Percentiles rank a stretch among this genome's conserved stretches.
Evolutionary conservation across 1,140 invertebrate genomes (phyloP).

Genomic region (Phthorimaea operculella): DNA sequence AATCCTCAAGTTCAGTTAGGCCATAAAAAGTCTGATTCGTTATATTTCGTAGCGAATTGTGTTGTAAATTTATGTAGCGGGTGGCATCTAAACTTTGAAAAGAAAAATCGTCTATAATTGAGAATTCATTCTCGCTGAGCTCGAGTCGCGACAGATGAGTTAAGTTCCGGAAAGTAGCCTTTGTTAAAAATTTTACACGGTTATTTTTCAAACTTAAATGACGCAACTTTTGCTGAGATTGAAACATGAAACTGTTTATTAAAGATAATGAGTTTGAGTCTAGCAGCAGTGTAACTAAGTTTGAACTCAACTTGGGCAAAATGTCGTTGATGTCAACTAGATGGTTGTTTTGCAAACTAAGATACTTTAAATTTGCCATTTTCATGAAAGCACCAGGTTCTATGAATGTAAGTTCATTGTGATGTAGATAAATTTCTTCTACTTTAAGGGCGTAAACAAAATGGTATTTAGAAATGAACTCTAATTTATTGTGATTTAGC

Average conservation of each 20-base stretch:
- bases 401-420: slow-evolving; percentile 54
- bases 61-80: slow-evolving; percentile 54
- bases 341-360: slow-evolving; percentile 51
- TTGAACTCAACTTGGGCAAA: slow-evolving; percentile 45
- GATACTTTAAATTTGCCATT: slow-evolving; percentile 43
- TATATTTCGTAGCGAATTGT: slow-evolving; percentile 59
- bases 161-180: slow-evolving; percentile 47
- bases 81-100: slow-evolving; percentile 48
- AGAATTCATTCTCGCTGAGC: slow-evolving; percentile 48
- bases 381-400: slow-evolving; percentile 44
- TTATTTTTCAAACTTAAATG: slow-evolving; percentile 50
- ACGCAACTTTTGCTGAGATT: slow-evolving; percentile 40
- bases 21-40: slow-evolving; percentile 72
- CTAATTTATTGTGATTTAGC: slow-evolving; percentile 52
- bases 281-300: slow-evolving; percentile 41
- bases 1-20: slow-evolving; percentile 75
- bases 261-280: slow-evolving; percentile 43
- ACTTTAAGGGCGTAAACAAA: slow-evolving; percentile 41
- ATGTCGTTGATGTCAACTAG: slow-evolving; percentile 45
- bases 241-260: slow-evolving; percentile 42
- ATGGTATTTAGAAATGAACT: slow-evolving; percentile 39
- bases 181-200: slow-evolving; percentile 49
- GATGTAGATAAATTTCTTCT: slow-evolving; percentile 52
- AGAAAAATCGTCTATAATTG: slow-evolving; percentile 54
- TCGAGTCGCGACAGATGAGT: slow-evolving; percentile 44